These are phyloP conservation scores for Corvus moneduloides DNA, from an alignment of 2,113 vertebrate species.

Conservation along the genomic window DNA sequence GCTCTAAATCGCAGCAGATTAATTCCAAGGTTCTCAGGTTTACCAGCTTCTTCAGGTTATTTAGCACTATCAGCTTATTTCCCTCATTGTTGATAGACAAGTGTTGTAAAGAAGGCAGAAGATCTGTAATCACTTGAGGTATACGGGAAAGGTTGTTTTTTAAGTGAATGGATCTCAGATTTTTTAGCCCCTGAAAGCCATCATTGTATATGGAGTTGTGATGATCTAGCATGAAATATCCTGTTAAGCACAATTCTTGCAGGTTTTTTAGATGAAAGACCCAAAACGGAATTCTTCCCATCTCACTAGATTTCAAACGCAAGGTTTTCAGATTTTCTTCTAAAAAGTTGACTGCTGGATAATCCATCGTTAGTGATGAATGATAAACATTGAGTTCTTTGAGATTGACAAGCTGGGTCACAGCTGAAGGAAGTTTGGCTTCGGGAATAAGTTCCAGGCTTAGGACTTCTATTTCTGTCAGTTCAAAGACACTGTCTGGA, in stretches of 20 bases:
- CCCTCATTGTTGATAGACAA: constrained; percentile 81
- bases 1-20: constrained; percentile 80
- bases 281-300: constrained; percentile 79
- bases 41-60: constrained; percentile 80
- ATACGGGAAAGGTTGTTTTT: constrained; percentile 81
- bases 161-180: constrained; percentile 76
- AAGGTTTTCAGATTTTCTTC: constrained; percentile 81
- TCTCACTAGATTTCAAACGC: constrained; percentile 80
- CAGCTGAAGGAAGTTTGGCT: constrained; percentile 75
- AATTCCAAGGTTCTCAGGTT: constrained; percentile 79
- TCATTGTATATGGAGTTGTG: constrained; percentile 68
- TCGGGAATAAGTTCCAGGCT: constrained; percentile 82
- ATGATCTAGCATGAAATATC: constrained; percentile 76
- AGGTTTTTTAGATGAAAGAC: constrained; percentile 81
- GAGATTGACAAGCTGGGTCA: constrained; percentile 77
- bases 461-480: constrained; percentile 82
- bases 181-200: constrained; percentile 79
- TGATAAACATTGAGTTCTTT: constrained; percentile 81
- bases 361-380: constrained; percentile 75
- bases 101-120: constrained; percentile 78
- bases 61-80: constrained; percentile 78
- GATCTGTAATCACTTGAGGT: constrained; percentile 79
- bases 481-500: constrained; percentile 81
- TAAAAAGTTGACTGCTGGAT: constrained; percentile 75
- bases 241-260: constrained; percentile 78